Percentiles rank a stretch among this genome's conserved stretches.
phyloP scores from a whole-genome alignment of 1,140 invertebrate genomes.

The Drosophila lini region DNA sequence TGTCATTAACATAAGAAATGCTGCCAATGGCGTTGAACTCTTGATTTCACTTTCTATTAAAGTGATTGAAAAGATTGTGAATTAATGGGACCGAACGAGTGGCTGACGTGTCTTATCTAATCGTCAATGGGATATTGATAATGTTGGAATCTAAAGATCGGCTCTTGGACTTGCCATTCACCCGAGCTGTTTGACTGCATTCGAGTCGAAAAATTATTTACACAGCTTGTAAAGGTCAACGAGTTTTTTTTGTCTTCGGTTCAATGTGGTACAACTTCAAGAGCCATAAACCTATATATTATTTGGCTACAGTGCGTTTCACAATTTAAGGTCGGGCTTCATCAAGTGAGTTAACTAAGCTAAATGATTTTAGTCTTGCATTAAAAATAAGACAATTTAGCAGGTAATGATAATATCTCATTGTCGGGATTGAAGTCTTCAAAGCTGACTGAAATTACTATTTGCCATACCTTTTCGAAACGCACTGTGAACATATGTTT shows the following conservation, averaged over 20 bases:
- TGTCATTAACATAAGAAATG: slow-evolving; percentile 62
- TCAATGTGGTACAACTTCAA: slow-evolving; percentile 61
- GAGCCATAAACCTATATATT: slow-evolving; percentile 67
- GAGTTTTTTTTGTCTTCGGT: slow-evolving; percentile 50
- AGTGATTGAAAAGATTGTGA: slow-evolving; percentile 30
- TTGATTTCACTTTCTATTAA: slow-evolving; percentile 69
- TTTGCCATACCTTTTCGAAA: slow-evolving; percentile 14
- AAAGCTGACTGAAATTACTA: neutral
- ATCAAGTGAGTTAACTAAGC: neutral
- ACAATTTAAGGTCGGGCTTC: neutral
- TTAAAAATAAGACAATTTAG: neutral
- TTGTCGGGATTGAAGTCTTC: neutral
- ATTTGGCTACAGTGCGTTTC: slow-evolving; percentile 39
- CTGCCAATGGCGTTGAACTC: slow-evolving; percentile 49
- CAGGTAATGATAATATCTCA: neutral
- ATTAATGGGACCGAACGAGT: slow-evolving; percentile 12
- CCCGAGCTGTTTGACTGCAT: slow-evolving; percentile 51
- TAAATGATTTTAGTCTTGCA: neutral
- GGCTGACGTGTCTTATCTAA: slow-evolving; percentile 39
- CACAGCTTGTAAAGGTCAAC: slow-evolving; percentile 75
- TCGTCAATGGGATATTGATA: slow-evolving; percentile 20
- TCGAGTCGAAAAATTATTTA: slow-evolving; percentile 52
- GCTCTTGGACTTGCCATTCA: slow-evolving; percentile 36
- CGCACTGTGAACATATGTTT: slow-evolving; percentile 25
- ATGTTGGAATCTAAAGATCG: slow-evolving; percentile 13